phyloP scores from a whole-genome alignment of 2,888 invertebrate genomes.

The Andrena bicolor region DNA sequence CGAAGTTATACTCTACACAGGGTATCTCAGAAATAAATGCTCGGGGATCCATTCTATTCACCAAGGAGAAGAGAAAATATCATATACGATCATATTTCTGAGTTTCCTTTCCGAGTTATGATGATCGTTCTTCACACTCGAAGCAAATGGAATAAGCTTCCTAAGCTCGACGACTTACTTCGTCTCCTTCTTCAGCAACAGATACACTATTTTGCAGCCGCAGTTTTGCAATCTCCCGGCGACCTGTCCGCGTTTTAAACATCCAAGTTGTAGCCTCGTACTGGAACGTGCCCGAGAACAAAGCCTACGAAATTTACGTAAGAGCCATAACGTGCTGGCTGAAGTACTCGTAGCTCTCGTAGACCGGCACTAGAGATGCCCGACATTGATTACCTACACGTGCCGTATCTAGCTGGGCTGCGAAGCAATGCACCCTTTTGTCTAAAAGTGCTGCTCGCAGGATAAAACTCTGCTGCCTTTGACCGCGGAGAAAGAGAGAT shows the following conservation, averaged over 20 bases:
- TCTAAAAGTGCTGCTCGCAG: constrained; percentile 58
- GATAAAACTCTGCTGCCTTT: constrained; percentile 40
- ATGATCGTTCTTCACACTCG: no score
- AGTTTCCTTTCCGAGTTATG: no score
- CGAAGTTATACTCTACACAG: constrained; percentile 40
- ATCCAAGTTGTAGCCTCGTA: constrained; percentile 36
- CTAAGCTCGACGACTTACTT: not conserved
- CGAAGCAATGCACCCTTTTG: constrained; percentile 73
- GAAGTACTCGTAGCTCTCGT: constrained; percentile 60
- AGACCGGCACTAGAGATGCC: constrained; percentile 77
- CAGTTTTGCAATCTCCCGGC: constrained; percentile 21
- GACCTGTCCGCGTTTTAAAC: constrained; percentile 40
- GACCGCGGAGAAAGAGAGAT: constrained; percentile 11
- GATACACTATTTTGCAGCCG: not conserved
- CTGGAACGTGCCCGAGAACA: constrained; percentile 76
- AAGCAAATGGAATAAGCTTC: not conserved
- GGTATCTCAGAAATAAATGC: not conserved
- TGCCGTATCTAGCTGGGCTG: constrained; percentile 77
- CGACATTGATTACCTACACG: constrained; percentile 81
- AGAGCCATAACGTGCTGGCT: constrained; percentile 72
- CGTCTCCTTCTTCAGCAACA: not conserved
- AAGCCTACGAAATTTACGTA: constrained; percentile 70
- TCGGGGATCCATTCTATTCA: not conserved
- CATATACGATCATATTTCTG: no score
- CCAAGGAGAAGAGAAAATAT: not conserved